Percentiles rank a stretch among this genome's conserved stretches.
These are phyloP conservation scores for Brachionus angularis DNA, from an alignment of 1,140 invertebrate species.

Conservation along the genomic window DNA sequence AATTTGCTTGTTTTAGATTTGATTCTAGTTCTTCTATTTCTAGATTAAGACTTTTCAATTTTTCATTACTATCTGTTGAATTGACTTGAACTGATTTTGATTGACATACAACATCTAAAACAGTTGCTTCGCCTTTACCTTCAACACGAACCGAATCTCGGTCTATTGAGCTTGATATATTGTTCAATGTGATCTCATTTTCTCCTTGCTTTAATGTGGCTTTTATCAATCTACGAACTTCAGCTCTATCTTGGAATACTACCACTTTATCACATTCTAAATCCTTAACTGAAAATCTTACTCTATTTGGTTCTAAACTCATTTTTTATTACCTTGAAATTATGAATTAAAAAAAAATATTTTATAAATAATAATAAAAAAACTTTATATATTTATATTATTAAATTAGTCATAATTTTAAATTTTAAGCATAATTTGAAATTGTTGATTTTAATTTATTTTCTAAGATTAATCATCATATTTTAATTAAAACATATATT, in stretches of 20 bases:
- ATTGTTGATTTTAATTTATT: too few species aligned
- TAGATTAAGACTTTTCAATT: not conserved
- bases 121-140: not conserved
- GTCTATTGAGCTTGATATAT: not conserved
- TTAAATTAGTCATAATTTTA: too few species aligned
- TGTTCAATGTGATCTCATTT: not conserved
- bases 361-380: too few species aligned
- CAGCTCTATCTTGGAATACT: conserved; percentile 24
- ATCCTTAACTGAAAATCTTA: conserved; percentile 15
- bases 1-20: not conserved
- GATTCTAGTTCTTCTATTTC: conserved; percentile 11
- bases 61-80: conserved; percentile 4
- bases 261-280: conserved; percentile 17
- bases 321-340: too few species aligned
- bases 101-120: conserved; percentile 33
- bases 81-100: not conserved
- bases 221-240: not conserved
- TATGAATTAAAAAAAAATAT: too few species aligned
- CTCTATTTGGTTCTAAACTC: too few species aligned
- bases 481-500: too few species aligned
- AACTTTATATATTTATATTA: too few species aligned
- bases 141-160: conserved; percentile 35
- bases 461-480: too few species aligned
- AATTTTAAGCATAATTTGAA: too few species aligned
- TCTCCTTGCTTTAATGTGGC: conserved; percentile 12